Evolutionary conservation across 92 coral and sea anemone genomes (phyloP).

Genomic region (Actinernus sp.): DNA sequence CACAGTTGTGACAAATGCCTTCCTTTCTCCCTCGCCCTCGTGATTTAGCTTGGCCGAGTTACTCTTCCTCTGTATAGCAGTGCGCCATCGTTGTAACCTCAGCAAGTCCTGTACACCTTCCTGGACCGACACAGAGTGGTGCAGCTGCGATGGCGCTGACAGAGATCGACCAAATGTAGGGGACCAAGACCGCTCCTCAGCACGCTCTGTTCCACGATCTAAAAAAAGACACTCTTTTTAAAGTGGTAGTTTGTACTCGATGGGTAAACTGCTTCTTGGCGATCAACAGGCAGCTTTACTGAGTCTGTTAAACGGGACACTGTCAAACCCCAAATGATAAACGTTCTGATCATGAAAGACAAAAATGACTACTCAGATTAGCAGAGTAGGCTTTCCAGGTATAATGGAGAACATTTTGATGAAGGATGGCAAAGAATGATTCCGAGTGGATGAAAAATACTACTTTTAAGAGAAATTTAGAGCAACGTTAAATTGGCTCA

Average conservation of each 20-base stretch:
- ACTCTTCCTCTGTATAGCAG: conserved; percentile 78
- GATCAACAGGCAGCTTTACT: too few relatives aligned
- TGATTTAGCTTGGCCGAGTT: conserved; percentile 4
- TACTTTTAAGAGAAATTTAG: too few relatives aligned
- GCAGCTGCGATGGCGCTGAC: conserved; percentile 92
- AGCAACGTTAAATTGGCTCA: too few relatives aligned
- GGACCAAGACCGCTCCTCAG: too few relatives aligned
- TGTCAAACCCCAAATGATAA: too few relatives aligned
- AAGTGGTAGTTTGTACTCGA: not conserved
- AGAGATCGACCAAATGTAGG: conserved; percentile 76
- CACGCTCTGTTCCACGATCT: not conserved
- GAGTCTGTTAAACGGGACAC: too few relatives aligned
- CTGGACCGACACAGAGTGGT: conserved; percentile 75
- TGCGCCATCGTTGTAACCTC: conserved; percentile 93
- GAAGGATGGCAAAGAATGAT: too few relatives aligned
- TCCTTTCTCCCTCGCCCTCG: conserved; percentile 19
- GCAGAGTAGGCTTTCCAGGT: too few relatives aligned
- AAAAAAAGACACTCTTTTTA: not conserved
- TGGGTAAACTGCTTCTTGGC: not conserved
- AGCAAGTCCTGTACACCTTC: conserved; percentile 92
- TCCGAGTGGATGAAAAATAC: too few relatives aligned
- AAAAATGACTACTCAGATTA: too few relatives aligned
- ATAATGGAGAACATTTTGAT: too few relatives aligned
- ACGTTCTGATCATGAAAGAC: too few relatives aligned
- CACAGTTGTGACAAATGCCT: conserved; percentile 65